Evolutionary conservation across 1,140 invertebrate genomes (phyloP), one percentile per base, ranked within the genome.

Genomic region (Ridgeia piscesae): DNA sequence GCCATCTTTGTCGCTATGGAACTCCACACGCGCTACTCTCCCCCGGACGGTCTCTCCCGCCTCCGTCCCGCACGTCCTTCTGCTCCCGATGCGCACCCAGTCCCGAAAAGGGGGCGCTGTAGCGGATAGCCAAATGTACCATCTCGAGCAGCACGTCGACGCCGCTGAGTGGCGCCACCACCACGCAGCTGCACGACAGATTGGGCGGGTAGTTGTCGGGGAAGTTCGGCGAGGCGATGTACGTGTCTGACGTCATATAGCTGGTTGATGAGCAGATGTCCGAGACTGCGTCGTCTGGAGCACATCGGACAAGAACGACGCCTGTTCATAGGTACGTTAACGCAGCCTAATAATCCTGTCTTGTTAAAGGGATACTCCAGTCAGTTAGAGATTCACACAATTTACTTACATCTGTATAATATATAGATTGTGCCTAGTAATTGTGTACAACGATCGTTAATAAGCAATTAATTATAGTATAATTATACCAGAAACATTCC

Each of bases 171-270:
- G 34, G 6, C 11, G 91, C 33, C 14, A 31, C 34, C 33, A 92
- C 91, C 11, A 92, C 88, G 35, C 91, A 92, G 33, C 48, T 34
- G 88, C 91, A 92, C 33, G 33, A n/a, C 34, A 88, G 8, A 9
- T 92, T 92, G 33, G 91, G 88, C n/a, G 91, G 91, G 48, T 92
- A 92, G 42, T 77, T 88, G n/a, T 92, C 58, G 11, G 91, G 91
- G 88, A 92, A 92, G 34, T 88, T 14, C 9, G 91, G 91, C 17
- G 91, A 92, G 0, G 50, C 33, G 42, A 92, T 50, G 91, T 92
- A 92, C 50, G 91, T 89, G 88, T 92, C 42, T 17, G 33, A 33
- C 34, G 91, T 33, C 42, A 35, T 14, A n/a, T 91, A 91, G 33
- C 42, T 34, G 33, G 48, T 48, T 17, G 34, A 33, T 21, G 4